A percentile compares a stretch with the other conserved stretches of the same genome.
phyloP scores from a whole-genome alignment of 2,797 vertebrate genomes.

The Premnoplex brunnescens region DNA sequence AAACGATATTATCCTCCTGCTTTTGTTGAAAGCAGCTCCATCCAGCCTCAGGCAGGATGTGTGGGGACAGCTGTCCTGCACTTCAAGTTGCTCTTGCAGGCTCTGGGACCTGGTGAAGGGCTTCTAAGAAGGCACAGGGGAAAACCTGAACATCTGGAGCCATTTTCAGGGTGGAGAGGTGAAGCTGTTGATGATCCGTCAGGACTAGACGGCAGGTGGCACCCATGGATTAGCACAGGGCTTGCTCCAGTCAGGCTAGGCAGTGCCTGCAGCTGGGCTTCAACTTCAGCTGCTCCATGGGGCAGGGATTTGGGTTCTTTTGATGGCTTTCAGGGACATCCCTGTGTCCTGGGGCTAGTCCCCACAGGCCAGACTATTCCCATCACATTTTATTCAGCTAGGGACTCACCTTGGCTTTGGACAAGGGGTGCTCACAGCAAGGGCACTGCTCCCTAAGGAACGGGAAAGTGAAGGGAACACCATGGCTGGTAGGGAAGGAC shows the following conservation, averaged over 20 bases:
- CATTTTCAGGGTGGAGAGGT: background rate
- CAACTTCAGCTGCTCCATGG: background rate
- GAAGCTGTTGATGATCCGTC: background rate
- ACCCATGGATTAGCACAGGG: slow-evolving; percentile 1
- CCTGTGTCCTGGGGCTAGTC: background rate
- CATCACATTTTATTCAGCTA: background rate
- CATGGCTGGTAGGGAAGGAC: background rate
- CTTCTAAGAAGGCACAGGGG: fast-evolving
- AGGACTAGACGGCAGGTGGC: slow-evolving; percentile 51
- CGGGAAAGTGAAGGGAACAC: background rate
- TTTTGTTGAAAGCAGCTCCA: background rate
- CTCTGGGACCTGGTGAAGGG: background rate
- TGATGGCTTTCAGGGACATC: background rate
- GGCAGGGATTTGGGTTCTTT: background rate
- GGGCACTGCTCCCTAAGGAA: background rate
- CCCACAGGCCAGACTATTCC: background rate
- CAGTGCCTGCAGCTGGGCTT: background rate
- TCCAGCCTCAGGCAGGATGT: background rate
- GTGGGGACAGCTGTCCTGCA: background rate
- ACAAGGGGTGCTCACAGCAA: background rate
- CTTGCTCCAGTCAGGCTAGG: background rate
- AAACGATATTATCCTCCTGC: background rate
- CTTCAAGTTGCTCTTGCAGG: fast-evolving
- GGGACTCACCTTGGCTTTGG: background rate
- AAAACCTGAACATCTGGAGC: background rate